Evolutionary conservation across 2,113 vertebrate species (phyloP), one percentile per base, ranked within the genome.

Genomic region (Epinephelus cyanopodus): DNA sequence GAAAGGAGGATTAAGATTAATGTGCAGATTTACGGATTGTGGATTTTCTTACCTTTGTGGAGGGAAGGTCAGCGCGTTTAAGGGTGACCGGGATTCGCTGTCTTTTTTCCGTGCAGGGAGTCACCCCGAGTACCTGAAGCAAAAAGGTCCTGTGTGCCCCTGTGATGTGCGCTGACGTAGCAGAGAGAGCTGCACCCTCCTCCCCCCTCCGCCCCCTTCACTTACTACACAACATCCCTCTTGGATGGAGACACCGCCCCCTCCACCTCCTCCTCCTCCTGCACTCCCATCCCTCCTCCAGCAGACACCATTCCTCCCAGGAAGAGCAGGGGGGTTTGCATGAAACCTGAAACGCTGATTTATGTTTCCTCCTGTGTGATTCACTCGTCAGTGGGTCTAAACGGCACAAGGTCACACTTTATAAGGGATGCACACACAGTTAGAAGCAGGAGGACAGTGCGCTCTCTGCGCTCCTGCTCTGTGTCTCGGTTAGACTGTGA

Each of bases 191-290:
- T 81, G 84, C 78, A 15, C 78, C 72, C 82, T 53, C 76, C 75
- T 27, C 80, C 81, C 53, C 5, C 78, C 60, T 45, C 63, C 81
- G 4, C 79, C 79, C 68, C 69, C 57, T 69, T 71, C 1, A 68
- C 84, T 85, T 86, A 90, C 90, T 89, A 87, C 86, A 84, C 91
- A 89, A 69, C 88, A 84, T 88, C 89, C 87, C 81, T 81, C 86
- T 76, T 70, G 67, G 73, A 90, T 70, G 77, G 83, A 89, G 80
- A 84, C 78, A 17, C 85, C 80, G 39, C 86, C 83, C 58, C 79
- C 82, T 65, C 74, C 70, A 53, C 75, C 79, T 42, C 78, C 50
- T 60, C 69, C 74, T 48, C 74, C 68, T 63, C 79, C 58, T 77
- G 21, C 50, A 42, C 84, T 61, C 78, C 76, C 77, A 54, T 64